Percentiles rank a stretch among this genome's conserved stretches.
phyloP scores from a whole-genome alignment of 1,140 invertebrate genomes.

The Drosophila asahinai region DNA sequence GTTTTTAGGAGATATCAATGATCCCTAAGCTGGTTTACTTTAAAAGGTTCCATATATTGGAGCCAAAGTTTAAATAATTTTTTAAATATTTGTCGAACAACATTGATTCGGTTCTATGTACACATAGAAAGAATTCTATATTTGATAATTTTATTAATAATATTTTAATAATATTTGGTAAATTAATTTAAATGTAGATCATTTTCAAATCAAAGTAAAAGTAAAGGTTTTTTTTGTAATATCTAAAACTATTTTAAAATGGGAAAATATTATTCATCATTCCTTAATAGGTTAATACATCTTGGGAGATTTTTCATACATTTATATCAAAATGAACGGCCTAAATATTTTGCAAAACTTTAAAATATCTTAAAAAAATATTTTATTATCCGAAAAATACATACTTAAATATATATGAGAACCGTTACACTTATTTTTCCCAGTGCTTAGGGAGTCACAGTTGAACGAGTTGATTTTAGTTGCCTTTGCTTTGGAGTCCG shows the following conservation, averaged over 20 bases:
- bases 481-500: constrained; percentile 43
- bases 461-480: constrained; percentile 57
- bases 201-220: no score
- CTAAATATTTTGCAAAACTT: neutral
- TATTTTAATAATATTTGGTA: no score
- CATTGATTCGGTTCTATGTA: neutral
- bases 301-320: no score
- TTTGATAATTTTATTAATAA: no score
- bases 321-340: rapidly evolving
- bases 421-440: neutral
- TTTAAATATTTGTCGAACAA: neutral
- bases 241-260: no score
- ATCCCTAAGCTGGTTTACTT: neutral
- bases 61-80: neutral
- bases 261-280: no score
- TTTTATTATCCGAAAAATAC: neutral
- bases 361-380: neutral
- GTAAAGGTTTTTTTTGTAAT: no score
- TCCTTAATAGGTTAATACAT: no score
- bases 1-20: neutral
- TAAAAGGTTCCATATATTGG: neutral
- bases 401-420: neutral
- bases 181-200: no score
- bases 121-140: neutral
- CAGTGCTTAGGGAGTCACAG: constrained; percentile 35